Conservation (phyloP, 2,797 vertebrate genomes). For the Lutra lutra region DNA sequence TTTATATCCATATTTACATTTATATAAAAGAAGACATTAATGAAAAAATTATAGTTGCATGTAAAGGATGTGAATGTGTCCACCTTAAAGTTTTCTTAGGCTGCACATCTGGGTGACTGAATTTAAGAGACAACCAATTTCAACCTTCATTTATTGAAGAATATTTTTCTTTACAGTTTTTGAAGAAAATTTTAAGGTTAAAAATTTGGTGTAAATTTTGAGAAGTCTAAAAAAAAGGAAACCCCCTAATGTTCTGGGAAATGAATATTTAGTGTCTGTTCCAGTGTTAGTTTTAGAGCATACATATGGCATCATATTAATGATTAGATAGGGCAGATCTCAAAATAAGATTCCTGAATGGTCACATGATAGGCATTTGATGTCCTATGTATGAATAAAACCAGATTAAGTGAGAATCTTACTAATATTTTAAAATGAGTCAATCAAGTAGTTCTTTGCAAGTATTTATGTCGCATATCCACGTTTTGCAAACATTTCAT, state of each 20-base stretch:
- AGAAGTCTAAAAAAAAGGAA: neutral
- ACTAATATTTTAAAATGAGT: conserved; percentile 3
- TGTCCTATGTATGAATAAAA: neutral
- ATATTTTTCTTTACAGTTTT: neutral
- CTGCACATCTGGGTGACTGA: neutral
- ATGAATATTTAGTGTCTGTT: neutral
- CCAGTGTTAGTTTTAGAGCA: conserved; percentile 8
- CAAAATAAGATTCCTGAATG: conserved; percentile 14
- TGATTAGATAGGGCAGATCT: conserved; percentile 10
- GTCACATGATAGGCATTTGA: neutral
- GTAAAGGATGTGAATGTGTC: neutral
- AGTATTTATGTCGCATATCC: conserved; percentile 13
- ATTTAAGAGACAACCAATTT: neutral
- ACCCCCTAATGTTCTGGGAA: neutral
- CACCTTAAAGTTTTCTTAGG: neutral
- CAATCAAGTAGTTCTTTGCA: neutral
- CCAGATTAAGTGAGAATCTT: conserved; percentile 2
- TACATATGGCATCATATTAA: neutral
- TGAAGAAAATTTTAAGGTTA: neutral
- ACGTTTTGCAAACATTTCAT: neutral
- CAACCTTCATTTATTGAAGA: neutral
- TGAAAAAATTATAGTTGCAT: neutral
- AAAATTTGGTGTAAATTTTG: conserved; percentile 20
- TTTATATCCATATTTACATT: neutral
- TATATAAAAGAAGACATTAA: neutral